Conservation (phyloP, 2,888 invertebrate species). For the Netelia virgata region DNA sequence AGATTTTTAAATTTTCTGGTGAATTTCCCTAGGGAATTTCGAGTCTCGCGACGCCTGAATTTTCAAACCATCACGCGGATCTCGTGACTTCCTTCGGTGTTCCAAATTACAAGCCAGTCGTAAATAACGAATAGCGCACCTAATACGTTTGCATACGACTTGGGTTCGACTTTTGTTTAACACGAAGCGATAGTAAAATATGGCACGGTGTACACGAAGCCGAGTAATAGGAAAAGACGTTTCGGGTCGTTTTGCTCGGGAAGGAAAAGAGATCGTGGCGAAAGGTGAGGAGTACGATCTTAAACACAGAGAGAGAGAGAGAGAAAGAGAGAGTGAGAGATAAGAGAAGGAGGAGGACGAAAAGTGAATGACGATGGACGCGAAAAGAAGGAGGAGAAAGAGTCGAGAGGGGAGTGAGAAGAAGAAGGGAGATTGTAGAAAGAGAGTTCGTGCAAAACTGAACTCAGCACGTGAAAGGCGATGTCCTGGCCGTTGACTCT, state of each 20-base stretch:
- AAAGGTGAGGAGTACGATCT: constrained; percentile 45
- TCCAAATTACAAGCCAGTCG: no score
- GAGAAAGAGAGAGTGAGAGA: constrained; percentile 18
- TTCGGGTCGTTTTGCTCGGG: constrained; percentile 27
- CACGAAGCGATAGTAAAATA: constrained; percentile 4
- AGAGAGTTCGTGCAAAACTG: constrained; percentile 50
- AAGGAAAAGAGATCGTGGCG: constrained; percentile 37
- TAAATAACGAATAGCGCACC: no score
- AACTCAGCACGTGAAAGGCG: constrained; percentile 77
- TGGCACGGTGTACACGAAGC: constrained; percentile 10
- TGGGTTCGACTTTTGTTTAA: neutral
- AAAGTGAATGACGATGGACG: constrained; percentile 3
- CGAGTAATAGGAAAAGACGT: constrained; percentile 19
- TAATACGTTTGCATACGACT: no score
- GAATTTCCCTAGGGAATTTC: no score
- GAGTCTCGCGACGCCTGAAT: no score
- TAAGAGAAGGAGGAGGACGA: constrained; percentile 1
- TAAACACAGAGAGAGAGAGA: constrained; percentile 37
- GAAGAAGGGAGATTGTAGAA: constrained; percentile 41
- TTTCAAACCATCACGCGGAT: no score
- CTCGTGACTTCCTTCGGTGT: no score
- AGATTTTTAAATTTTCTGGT: no score
- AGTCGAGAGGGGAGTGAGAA: constrained; percentile 17
- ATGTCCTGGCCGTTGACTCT: constrained; percentile 58
- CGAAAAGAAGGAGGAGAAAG: constrained; percentile 34